Evolutionary conservation across 2,888 invertebrate species (phyloP), one percentile per base, ranked within the genome.

Genomic region (Baronia brevicornis): DNA sequence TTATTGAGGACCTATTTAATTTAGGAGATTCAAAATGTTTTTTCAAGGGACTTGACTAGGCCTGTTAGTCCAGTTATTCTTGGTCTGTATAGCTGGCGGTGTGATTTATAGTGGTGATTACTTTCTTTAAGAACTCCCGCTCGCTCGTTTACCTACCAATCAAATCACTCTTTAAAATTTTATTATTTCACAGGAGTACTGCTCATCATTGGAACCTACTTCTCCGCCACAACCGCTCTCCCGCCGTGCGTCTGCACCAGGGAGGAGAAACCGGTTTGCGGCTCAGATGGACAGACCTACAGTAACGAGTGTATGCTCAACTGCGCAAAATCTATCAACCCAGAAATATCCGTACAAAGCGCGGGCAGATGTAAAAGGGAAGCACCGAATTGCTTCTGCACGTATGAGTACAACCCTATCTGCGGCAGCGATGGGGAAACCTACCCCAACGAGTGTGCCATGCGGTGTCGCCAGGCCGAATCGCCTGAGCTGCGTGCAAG

Each of bases 221-320:
- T 51, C 15, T 45, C 51, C 34, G 20, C 33, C 5, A 32, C 46
- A 2, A 22, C 54, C n/a, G 59, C 62, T 0, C 34, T 51, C 2
- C 56, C 64, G 0, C 52, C 63, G 0, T 74, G 74, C 47, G 46
- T 47, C 0, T 77, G 75, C 48, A 49, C 62, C 0, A 38, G 51
- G 25, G 46, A 57, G 43, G 39, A 48, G 29, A 12, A 60, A 1
- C 86, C 87, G 3, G 89, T 92, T 4, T 93, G 93, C 67, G 92
- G 91, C 18, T 87, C 90, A 22, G 90, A 93, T 66, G 90, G 90
- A 1, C 71, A 85, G 30, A 91, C 90, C 0, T 93, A 93, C 72
- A 75, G 71, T 49, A 91, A 88, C 70, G 36, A 47, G 48, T 93
- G 93, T 62, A 82, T 88, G 39, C 71, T 93, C 29, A 71, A 87